A percentile compares a stretch with the other conserved stretches of the same genome.
Conservation (phyloP, 2,797 vertebrate genomes). For the Platyrinchus mystaceus region DNA sequence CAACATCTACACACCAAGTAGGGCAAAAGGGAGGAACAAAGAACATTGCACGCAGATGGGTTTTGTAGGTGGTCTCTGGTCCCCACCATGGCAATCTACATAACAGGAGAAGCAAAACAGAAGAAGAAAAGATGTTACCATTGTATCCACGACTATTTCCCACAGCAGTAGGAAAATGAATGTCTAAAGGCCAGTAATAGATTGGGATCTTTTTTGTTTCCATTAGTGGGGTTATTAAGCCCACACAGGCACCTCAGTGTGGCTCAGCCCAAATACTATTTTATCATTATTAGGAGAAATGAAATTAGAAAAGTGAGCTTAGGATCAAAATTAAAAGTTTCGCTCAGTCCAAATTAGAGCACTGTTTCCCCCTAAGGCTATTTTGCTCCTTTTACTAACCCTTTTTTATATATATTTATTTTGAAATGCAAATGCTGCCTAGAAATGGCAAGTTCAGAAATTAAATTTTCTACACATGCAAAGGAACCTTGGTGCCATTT, state of each 20-base stretch:
- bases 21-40: neutral
- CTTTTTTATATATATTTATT: neutral
- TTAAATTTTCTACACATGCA: neutral
- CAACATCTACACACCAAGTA: neutral
- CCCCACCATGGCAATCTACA: neutral
- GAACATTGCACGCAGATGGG: accelerated
- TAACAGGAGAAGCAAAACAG: neutral
- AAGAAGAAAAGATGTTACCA: neutral
- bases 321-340: neutral
- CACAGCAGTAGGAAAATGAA: neutral
- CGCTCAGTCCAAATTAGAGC: neutral
- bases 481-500: neutral
- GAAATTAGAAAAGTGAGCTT: neutral
- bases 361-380: neutral
- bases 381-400: neutral
- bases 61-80: neutral
- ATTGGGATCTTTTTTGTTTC: neutral
- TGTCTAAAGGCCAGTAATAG: neutral
- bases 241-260: neutral
- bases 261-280: neutral
- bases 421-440: neutral
- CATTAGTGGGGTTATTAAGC: neutral
- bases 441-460: neutral
- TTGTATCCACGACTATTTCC: neutral
- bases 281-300: neutral